These are phyloP conservation scores for Gila orcuttii DNA, from an alignment of 2,113 vertebrate species.

Conservation along the genomic window DNA sequence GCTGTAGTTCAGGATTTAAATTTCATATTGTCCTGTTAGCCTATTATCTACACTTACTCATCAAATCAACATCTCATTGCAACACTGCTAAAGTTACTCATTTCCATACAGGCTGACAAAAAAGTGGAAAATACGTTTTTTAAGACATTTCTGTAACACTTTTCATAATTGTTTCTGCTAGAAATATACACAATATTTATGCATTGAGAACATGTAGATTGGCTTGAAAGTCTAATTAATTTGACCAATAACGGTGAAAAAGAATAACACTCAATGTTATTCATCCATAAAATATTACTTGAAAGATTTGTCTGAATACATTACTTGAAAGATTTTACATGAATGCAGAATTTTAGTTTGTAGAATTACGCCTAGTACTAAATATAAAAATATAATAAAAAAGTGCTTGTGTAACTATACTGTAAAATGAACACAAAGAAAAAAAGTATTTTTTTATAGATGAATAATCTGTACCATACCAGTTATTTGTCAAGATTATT, in stretches of 20 bases:
- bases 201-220: background rate
- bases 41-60: conserved; percentile 18
- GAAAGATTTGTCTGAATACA: background rate
- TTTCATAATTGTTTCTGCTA: background rate
- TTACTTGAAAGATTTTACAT: background rate
- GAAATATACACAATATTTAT: background rate
- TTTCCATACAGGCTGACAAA: background rate
- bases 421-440: background rate
- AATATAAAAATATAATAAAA: background rate
- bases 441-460: background rate
- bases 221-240: background rate
- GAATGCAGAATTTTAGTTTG: no score
- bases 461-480: background rate
- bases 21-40: conserved; percentile 11
- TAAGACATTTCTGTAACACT: background rate
- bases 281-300: background rate
- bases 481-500: background rate
- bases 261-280: background rate
- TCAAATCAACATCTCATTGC: background rate
- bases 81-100: background rate
- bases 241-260: background rate
- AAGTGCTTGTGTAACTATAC: background rate
- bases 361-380: background rate
- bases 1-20: conserved; percentile 1
- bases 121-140: background rate